Percentiles rank a stretch among this genome's conserved stretches.
phyloP scores from a whole-genome alignment of 1,140 invertebrate species.

The Campoletis sonorensis region DNA sequence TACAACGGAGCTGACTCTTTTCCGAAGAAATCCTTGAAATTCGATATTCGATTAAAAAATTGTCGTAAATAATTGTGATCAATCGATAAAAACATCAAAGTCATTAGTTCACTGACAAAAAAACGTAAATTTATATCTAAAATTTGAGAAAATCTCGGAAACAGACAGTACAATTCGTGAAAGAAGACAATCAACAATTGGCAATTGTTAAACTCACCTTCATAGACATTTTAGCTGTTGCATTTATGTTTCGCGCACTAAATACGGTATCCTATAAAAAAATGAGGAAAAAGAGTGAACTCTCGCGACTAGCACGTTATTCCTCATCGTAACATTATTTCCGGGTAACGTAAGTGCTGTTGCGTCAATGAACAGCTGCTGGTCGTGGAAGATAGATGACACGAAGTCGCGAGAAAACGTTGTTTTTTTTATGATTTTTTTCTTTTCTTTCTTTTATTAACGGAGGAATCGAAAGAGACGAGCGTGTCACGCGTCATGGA shows the following conservation, averaged over 20 bases:
- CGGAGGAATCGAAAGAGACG: neutral
- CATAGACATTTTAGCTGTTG: constrained; percentile 12
- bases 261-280: neutral
- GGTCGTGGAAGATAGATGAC: neutral
- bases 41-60: neutral
- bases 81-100: too few relatives aligned
- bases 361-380: constrained; percentile 9
- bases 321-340: constrained; percentile 7
- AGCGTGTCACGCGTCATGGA: neutral
- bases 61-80: neutral
- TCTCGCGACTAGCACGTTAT: neutral
- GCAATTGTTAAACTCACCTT: constrained; percentile 21
- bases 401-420: neutral
- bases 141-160: too few relatives aligned
- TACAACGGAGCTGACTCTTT: neutral
- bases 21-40: neutral
- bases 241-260: neutral
- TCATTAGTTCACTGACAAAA: too few relatives aligned
- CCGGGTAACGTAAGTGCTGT: neutral
- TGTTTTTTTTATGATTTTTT: neutral
- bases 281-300: neutral
- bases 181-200: neutral
- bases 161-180: neutral
- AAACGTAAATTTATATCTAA: too few relatives aligned
- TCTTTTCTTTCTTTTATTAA: neutral